Evolutionary conservation across 2,113 vertebrate genomes (phyloP).

Genomic region (Sphyrna mokarran): DNA sequence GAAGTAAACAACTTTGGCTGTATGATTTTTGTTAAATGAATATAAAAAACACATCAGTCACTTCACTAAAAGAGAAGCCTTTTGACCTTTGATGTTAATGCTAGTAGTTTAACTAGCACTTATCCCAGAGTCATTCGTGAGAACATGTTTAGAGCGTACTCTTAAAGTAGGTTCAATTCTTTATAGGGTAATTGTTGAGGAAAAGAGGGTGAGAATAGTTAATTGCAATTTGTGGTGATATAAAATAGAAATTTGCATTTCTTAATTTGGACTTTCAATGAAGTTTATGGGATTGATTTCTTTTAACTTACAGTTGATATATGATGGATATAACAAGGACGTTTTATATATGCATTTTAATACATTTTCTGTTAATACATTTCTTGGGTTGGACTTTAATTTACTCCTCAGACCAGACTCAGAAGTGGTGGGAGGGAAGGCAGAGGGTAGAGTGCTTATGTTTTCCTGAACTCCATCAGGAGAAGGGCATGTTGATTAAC

Average conservation of each 20-base stretch:
- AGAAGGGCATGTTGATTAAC: too few species aligned
- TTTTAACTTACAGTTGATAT: background rate
- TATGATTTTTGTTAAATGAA: conserved; percentile 3
- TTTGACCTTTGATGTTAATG: background rate
- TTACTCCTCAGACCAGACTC: too few species aligned
- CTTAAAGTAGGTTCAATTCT: background rate
- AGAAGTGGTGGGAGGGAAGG: too few species aligned
- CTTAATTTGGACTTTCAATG: background rate
- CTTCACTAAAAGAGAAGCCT: background rate
- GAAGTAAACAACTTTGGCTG: background rate
- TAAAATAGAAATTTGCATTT: background rate
- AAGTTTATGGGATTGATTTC: background rate
- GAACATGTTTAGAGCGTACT: background rate
- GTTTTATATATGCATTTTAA: background rate
- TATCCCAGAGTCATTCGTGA: background rate
- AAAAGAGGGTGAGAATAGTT: background rate
- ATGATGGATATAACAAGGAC: background rate
- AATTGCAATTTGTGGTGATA: background rate
- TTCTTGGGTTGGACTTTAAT: background rate
- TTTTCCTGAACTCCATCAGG: too few species aligned
- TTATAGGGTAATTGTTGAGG: background rate
- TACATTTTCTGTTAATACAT: background rate
- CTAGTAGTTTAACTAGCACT: background rate
- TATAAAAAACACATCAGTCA: background rate
- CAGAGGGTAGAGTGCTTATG: too few species aligned